Evolutionary conservation across 2,888 invertebrate genomes (phyloP), one percentile per base, ranked within the genome.

Genomic region (Linyphia triangularis): DNA sequence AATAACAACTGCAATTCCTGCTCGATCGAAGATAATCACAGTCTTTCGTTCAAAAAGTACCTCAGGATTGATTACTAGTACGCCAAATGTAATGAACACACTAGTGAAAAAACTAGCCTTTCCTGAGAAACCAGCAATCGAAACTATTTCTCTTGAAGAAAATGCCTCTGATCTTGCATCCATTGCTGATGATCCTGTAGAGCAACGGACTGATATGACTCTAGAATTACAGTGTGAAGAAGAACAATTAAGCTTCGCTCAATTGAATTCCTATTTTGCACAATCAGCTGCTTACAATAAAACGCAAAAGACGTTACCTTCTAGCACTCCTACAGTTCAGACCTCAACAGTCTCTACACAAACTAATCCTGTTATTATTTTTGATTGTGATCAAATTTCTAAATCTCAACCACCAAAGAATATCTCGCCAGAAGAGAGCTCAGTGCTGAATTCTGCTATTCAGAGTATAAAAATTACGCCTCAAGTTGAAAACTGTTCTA

Each of bases 221-320:
- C 75, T 85, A 26, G 40, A 67, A 1, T 37, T 85, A 28, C 75
- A 77, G 37, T 85, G 84, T 77, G 75, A 85, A 19, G 84, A 85
- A 33, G 84, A 85, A 33, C 24, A 1, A n/a, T 30, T 85, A 28
- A 85, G 75, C 37, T 16, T 24, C 3, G 37, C 75, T 33, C 84
- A 85, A 33, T 7, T 28, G 13, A 40, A 63, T 77, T 13, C 40
- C 26, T 61, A 77, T 26, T 24, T 59, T 61, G 33, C 61, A 77
- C 37, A 77, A 24, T n/a, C 63, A 22, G 16, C 63, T 22, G 59
- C 33, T 26, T 77, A 63, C 26, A 16, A 40, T 10, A 26, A 37
- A 7, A 63, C 77, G 6, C 61, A 63, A 40, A 22, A 61, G 37
- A 30, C n/a, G 16, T 9, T 77, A n/a, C 6, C 24, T 16, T 37